Evolutionary conservation across 2,888 invertebrate genomes (phyloP), one percentile per base, ranked within the genome.

Genomic region (Eugnorisma glareosa): DNA sequence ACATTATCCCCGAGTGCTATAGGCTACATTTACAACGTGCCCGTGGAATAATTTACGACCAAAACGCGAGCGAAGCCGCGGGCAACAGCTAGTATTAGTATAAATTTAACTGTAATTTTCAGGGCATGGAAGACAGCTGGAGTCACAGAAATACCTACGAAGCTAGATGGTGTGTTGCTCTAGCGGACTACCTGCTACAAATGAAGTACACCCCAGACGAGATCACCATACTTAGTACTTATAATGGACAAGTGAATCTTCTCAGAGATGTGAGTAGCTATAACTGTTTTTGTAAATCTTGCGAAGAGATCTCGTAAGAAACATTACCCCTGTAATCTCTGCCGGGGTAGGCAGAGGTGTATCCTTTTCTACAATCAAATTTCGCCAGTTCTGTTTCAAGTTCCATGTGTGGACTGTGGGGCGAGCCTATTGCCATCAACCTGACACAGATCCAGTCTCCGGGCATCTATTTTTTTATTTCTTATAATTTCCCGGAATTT

Each of bases 221-320:
- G 81, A 97, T 99, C 63, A 98, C 98, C 0, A 97, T 99, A 84
- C 94, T 99, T 13, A 97, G 98, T 0, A 97, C 98, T 0, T 98
- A 98, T 90, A 97, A 97, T 15, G 98, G 98, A 8, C 98, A 98
- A 93, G 97, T 98, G 86, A 95, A 97, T 72, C 94, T 97, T 59
- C 94, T 98, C 75, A 95, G 94, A 87, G 94, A 97, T 89, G 97
- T 97, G 89, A 85, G 85, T 77, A 67, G 45, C 43, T 57, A 24
- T 40, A 37, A 6, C 24, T 13, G 15, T 21, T n/a, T 48, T 70
- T 59, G 28, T 28, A 2, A 18, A 31, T 8, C 1, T 57, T 54
- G 54, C 5, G 11, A 54, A 54, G n/a, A 10, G n/a, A n/a, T n/a
- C n/a, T 54, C n/a, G 11, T 11, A 54, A n/a, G n/a, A 54, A 48